Percentiles rank a stretch among this genome's conserved stretches.
Evolutionary conservation across 2,113 vertebrate species (phyloP).

Genomic region (Mastomys natalensis): DNA sequence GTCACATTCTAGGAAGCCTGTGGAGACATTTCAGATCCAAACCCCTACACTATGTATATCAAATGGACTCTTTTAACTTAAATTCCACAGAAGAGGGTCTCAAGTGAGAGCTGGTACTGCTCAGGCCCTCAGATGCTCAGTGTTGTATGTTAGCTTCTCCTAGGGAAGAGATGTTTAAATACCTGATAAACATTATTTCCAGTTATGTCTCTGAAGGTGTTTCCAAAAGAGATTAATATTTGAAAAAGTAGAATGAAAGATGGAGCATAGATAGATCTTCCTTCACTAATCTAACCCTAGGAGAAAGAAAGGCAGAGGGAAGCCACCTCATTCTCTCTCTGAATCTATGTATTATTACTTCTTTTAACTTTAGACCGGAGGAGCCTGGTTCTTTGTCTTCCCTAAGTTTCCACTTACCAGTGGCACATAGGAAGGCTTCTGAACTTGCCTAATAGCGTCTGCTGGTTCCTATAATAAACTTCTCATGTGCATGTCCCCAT

Average conservation of each 20-base stretch:
- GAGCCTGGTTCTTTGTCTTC: background rate
- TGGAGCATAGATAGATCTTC: background rate
- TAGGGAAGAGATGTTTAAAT: background rate
- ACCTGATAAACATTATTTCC: background rate
- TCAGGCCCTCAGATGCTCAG: background rate
- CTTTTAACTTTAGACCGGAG: background rate
- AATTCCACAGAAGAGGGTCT: background rate
- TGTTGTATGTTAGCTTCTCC: background rate
- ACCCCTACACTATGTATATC: background rate
- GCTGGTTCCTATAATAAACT: background rate
- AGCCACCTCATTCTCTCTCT: background rate
- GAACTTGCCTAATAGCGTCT: background rate
- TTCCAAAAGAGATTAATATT: background rate
- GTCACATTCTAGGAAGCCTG: background rate
- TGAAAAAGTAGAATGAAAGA: background rate
- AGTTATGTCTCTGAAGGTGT: background rate
- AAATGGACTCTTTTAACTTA: background rate
- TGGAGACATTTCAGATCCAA: background rate
- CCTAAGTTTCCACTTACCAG: background rate
- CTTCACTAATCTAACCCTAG: background rate
- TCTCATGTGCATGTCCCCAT: background rate
- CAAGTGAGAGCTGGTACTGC: background rate
- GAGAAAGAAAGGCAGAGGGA: background rate
- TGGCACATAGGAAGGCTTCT: background rate
- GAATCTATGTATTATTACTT: background rate